phyloP scores from a whole-genome alignment of 2,888 invertebrate species.

The Dione juno region DNA sequence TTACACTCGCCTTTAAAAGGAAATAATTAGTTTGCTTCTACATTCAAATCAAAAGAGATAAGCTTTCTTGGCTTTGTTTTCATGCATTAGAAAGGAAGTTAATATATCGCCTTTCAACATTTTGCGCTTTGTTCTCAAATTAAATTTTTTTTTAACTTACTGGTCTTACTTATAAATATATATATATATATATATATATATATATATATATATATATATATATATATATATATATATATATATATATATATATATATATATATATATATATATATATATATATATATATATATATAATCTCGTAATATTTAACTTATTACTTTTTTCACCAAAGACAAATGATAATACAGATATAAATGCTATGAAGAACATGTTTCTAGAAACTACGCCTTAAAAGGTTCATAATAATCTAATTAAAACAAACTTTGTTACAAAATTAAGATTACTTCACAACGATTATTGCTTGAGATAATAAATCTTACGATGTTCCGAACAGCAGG shows the following conservation, averaged over 20 bases:
- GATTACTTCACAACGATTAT: constrained; percentile 19
- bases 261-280: too few species aligned
- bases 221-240: too few species aligned
- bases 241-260: too few species aligned
- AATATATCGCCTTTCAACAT: too few species aligned
- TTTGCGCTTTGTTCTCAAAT: too few species aligned
- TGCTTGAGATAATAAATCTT: constrained; percentile 22
- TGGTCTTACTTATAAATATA: too few species aligned
- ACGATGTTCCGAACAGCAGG: constrained; percentile 19
- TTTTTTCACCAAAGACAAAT: too few species aligned
- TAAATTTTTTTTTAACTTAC: too few species aligned
- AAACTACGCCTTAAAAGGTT: not conserved
- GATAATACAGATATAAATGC: not conserved
- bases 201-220: too few species aligned
- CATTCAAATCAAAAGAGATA: not conserved
- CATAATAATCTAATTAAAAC: constrained; percentile 10
- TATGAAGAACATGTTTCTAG: too few species aligned
- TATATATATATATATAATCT: too few species aligned
- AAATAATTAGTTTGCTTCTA: constrained; percentile 9
- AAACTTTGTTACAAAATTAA: constrained; percentile 6
- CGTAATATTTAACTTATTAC: not conserved
- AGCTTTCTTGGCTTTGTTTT: not conserved
- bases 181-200: too few species aligned
- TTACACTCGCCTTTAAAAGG: constrained; percentile 6
- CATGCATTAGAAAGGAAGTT: not conserved